Conservation (phyloP, 2,888 invertebrate genomes). For the Pyrochroa serraticornis region DNA sequence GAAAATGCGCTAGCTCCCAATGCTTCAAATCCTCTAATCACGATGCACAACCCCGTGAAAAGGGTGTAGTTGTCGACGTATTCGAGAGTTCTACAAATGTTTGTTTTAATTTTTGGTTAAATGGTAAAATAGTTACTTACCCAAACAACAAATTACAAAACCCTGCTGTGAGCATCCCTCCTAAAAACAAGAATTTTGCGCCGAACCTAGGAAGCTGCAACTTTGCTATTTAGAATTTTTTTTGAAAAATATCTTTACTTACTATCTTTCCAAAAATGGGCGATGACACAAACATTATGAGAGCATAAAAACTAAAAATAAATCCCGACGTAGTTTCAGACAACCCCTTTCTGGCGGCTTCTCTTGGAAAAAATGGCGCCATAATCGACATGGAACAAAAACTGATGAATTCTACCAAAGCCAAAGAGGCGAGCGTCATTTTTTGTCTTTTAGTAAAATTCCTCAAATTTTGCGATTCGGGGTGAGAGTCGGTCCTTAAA, state of each 20-base stretch:
- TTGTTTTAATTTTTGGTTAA: too few species aligned
- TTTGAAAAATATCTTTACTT: conserved; percentile 60
- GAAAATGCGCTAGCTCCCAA: conserved; percentile 78
- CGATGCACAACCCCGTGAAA: conserved; percentile 73
- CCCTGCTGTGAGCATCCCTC: conserved; percentile 75
- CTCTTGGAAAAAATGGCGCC: conserved; percentile 80
- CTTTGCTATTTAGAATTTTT: too few species aligned
- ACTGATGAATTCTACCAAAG: conserved; percentile 75
- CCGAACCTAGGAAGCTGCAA: conserved; percentile 71
- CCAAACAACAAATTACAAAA: conserved; percentile 78
- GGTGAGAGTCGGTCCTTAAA: conserved; percentile 62
- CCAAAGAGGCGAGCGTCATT: conserved; percentile 67
- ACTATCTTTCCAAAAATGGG: conserved; percentile 79
- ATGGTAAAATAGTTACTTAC: conserved; percentile 55
- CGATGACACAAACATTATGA: conserved; percentile 75
- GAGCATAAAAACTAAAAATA: conserved; percentile 80
- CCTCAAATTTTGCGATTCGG: conserved; percentile 63
- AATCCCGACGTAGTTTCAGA: conserved; percentile 73
- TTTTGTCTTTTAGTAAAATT: conserved; percentile 63
- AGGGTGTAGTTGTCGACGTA: conserved; percentile 65
- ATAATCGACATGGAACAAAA: conserved; percentile 81
- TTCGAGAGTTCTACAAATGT: conserved; percentile 65
- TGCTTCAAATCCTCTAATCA: conserved; percentile 76
- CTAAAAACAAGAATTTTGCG: conserved; percentile 73
- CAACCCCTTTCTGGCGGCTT: conserved; percentile 73